phyloP scores from a whole-genome alignment of 2,113 vertebrate genomes.

The Halcyon malimbica region DNA sequence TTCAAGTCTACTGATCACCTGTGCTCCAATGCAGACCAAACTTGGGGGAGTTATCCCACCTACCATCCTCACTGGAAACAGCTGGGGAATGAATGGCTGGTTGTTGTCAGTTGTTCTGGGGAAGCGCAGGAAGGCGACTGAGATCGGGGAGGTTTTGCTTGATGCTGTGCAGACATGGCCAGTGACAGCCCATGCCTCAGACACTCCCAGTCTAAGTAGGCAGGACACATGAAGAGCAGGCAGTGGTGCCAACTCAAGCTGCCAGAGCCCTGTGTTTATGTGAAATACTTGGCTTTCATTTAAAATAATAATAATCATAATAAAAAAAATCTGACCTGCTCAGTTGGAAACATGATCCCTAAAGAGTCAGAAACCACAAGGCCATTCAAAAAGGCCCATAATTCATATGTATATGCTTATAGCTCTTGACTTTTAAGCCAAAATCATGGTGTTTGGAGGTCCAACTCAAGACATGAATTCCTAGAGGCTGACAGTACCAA shows the following conservation, averaged over 20 bases:
- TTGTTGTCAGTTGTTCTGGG: neutral
- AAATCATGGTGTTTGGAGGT: conserved; percentile 24
- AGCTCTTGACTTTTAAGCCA: conserved; percentile 34
- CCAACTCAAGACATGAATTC: neutral
- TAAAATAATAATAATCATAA: conserved; percentile 56
- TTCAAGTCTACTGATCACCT: neutral
- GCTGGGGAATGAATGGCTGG: neutral
- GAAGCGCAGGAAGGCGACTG: neutral
- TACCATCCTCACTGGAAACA: neutral
- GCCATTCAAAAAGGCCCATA: conserved; percentile 19
- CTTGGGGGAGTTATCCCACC: neutral
- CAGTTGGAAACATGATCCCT: neutral
- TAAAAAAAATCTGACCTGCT: conserved; percentile 39
- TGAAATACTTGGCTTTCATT: conserved; percentile 51
- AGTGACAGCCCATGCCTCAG: neutral
- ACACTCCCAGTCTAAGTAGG: neutral
- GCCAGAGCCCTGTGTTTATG: conserved; percentile 37
- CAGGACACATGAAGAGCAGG: neutral
- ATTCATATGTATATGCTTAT: conserved; percentile 13
- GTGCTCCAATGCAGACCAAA: neutral
- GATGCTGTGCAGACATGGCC: neutral
- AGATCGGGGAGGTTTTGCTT: neutral
- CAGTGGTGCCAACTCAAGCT: neutral
- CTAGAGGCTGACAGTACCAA: conserved; percentile 36
- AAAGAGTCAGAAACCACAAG: conserved; percentile 47